Evolutionary conservation across 2,888 invertebrate species (phyloP).

Genomic region (Apodemia hepburni): DNA sequence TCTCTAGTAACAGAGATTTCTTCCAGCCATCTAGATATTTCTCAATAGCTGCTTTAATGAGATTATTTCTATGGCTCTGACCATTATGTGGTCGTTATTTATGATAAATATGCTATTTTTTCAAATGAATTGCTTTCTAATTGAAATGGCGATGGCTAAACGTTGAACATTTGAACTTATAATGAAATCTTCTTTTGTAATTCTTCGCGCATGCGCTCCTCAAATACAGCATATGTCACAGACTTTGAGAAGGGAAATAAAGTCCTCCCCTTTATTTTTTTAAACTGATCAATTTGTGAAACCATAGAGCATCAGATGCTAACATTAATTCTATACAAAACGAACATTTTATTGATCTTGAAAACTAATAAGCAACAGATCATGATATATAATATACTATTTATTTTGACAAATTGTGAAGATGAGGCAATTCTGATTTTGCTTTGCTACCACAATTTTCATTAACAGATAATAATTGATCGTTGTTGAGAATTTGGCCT

Average conservation of each 20-base stretch:
- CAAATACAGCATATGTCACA: slow-evolving; percentile 14
- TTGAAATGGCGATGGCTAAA: slow-evolving; percentile 1
- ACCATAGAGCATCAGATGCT: not conserved
- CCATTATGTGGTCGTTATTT: not conserved
- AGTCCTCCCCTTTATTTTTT: slow-evolving; percentile 19
- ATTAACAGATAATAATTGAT: too few species aligned
- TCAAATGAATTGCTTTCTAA: slow-evolving; percentile 8
- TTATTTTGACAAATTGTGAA: not conserved
- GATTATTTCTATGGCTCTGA: slow-evolving; percentile 14
- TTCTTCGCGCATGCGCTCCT: slow-evolving; percentile 12
- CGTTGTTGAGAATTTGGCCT: too few species aligned
- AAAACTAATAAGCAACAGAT: slow-evolving; percentile 2
- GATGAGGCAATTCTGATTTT: too few species aligned
- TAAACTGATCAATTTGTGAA: slow-evolving; percentile 16
- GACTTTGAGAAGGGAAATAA: slow-evolving; percentile 13
- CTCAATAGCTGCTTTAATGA: slow-evolving; percentile 17
- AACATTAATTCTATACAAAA: slow-evolving; percentile 16
- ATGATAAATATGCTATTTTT: slow-evolving; percentile 14
- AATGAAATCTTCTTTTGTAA: slow-evolving; percentile 11
- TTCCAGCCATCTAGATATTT: slow-evolving; percentile 10
- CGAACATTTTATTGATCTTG: slow-evolving; percentile 10
- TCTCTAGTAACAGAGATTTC: too few species aligned
- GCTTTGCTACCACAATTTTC: too few species aligned
- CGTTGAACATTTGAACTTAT: slow-evolving; percentile 7
- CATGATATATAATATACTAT: slow-evolving; percentile 1